Evolutionary conservation across 2,113 vertebrate species (phyloP).

Genomic region (Silurus asotus): DNA sequence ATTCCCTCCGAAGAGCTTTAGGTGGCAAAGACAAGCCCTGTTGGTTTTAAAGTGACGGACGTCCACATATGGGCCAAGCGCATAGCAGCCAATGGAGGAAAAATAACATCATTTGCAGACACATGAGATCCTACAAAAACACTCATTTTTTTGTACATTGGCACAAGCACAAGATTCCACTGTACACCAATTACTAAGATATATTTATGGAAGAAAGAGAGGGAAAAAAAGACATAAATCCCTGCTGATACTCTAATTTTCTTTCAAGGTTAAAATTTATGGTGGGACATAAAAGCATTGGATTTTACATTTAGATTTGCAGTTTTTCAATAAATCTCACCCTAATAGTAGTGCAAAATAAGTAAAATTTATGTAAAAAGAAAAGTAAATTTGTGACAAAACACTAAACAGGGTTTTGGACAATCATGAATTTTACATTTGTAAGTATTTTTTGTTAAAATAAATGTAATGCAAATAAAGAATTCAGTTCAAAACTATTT

Average conservation of each 20-base stretch:
- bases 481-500: background rate
- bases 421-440: background rate
- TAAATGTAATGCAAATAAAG: background rate
- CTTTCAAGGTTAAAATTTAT: background rate
- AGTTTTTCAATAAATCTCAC: background rate
- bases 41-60: slow-evolving; percentile 68
- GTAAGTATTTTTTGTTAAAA: background rate
- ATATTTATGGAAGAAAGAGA: background rate
- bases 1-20: slow-evolving; percentile 55
- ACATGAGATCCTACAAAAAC: slow-evolving; percentile 50
- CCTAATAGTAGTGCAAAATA: background rate
- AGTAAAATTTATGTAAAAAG: background rate
- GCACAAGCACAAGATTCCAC: background rate
- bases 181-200: slow-evolving; percentile 11
- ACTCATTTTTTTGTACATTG: slow-evolving; percentile 25
- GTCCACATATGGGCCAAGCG: slow-evolving; percentile 65
- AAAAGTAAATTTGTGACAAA: background rate
- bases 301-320: background rate
- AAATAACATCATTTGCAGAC: slow-evolving; percentile 58
- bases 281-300: background rate
- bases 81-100: slow-evolving; percentile 46
- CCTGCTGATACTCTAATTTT: background rate
- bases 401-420: background rate
- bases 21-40: slow-evolving; percentile 53
- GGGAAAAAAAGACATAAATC: background rate